Percentiles rank a stretch among this genome's conserved stretches.
These are phyloP conservation scores for Achatina immaculata DNA, from an alignment of 1,140 invertebrate species.

Conservation along the genomic window DNA sequence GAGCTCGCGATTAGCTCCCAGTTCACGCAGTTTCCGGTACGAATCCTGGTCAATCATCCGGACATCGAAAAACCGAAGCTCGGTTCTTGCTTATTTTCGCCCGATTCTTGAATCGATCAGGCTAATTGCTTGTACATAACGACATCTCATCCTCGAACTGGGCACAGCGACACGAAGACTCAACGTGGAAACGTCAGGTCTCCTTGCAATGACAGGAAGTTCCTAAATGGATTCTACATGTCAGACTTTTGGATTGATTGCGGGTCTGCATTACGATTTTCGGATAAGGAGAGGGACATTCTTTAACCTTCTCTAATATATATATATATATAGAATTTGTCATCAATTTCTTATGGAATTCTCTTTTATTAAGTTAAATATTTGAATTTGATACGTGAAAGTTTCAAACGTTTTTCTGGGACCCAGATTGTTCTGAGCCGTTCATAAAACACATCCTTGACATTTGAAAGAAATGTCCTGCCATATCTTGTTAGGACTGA, in stretches of 20 bases:
- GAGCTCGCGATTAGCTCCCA: neutral
- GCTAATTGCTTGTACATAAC: conserved; percentile 1
- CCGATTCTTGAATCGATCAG: neutral
- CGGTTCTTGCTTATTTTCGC: neutral
- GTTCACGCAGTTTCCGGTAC: neutral
- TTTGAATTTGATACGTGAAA: too few species aligned
- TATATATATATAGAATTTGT: too few species aligned
- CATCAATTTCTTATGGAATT: too few species aligned
- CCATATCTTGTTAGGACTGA: too few species aligned
- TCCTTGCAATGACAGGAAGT: neutral
- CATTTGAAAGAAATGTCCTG: too few species aligned
- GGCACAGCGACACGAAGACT: neutral
- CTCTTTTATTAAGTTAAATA: too few species aligned
- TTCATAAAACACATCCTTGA: too few species aligned
- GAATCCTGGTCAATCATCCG: neutral
- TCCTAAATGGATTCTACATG: neutral
- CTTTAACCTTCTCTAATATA: too few species aligned
- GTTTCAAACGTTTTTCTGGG: too few species aligned
- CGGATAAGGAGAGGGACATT: too few species aligned
- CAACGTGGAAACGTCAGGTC: neutral
- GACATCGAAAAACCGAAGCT: neutral
- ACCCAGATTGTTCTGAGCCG: too few species aligned
- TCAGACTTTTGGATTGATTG: neutral
- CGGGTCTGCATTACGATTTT: too few species aligned
- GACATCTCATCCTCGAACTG: neutral